Evolutionary conservation across 2,113 vertebrate genomes (phyloP).

Genomic region (Heterotilapia buettikoferi): DNA sequence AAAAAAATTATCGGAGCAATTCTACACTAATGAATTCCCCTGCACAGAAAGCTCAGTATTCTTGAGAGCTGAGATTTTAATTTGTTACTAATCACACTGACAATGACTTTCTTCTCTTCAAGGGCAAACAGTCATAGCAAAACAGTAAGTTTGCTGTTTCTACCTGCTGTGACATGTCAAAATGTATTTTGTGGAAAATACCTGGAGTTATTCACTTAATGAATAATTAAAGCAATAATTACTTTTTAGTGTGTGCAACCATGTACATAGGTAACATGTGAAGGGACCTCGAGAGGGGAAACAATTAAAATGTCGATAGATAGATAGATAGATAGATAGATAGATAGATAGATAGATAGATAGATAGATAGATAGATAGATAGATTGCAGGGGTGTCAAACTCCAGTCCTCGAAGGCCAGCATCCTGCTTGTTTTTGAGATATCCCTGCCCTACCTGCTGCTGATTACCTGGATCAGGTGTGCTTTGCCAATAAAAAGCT

Average conservation of each 20-base stretch:
- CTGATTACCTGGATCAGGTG: neutral
- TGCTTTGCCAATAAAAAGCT: neutral
- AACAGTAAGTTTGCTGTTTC: neutral
- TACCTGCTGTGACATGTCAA: neutral
- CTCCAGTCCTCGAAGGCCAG: neutral
- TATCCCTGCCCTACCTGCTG: neutral
- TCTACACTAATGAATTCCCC: neutral
- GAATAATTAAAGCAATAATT: neutral
- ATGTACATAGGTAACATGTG: neutral
- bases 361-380: neutral
- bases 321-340: neutral
- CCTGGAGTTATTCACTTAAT: neutral
- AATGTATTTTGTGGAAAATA: neutral
- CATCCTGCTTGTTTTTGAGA: neutral
- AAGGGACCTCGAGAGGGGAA: neutral
- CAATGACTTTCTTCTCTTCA: neutral
- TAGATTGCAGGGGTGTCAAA: neutral
- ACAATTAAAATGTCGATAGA: neutral
- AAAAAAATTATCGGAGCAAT: neutral
- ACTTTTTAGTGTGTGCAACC: neutral
- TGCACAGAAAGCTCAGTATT: neutral
- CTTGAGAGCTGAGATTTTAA: neutral
- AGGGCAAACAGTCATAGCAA: neutral
- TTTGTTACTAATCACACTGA: neutral
- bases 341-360: neutral